Base-by-base conservation (phyloP, 2,888 invertebrate genomes). In the Lucinisca nassula region DNA sequence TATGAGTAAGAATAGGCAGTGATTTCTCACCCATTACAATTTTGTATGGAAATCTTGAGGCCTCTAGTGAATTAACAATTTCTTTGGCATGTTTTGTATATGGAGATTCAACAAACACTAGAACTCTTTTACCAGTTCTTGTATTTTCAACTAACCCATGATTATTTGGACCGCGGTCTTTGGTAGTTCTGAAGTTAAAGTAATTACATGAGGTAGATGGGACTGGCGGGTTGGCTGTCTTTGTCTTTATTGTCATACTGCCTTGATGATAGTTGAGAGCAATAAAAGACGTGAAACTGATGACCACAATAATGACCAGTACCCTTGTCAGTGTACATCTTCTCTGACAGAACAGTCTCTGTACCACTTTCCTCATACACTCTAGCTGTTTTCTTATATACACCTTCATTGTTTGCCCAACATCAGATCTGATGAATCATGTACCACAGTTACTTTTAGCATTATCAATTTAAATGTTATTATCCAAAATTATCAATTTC, bases 81-180 rank as follows among this genome's bases (percentile, higher is more conserved):
- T 98, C 98, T 95, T 98, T 97, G 79, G 99, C 99, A 80, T 98
- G 97, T 93, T 98, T 97, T 80, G 99, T 98, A 97, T 98, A 99
- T 90, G 98, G 98, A 35, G 99, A 99, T 97, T 99, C 99, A 80
- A 98, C 98, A 96, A 99, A 98, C 91, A 99, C 98, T 93, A 99
- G 97, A 92, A 99, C 99, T 83, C 95, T 98, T 83, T 98, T 98
- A 97, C 99, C 99, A 96, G 98, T 98, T 92, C 98, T 97, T 75
- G 98, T 97, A 83, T 98, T 97, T 88, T 98, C 98, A 96, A 98
- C 98, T 37, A 98, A 98, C 88, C 98, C 98, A 96, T 98, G 98
- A 97, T 96, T 91, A 84, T 90, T 88, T 79, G 93, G 92, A 24
- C 80, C 88, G 21, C 35, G 70, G 21, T 82, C 75, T 30, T 49